Evolutionary conservation across 2,113 vertebrate species (phyloP).

Genomic region (Lepus europaeus): DNA sequence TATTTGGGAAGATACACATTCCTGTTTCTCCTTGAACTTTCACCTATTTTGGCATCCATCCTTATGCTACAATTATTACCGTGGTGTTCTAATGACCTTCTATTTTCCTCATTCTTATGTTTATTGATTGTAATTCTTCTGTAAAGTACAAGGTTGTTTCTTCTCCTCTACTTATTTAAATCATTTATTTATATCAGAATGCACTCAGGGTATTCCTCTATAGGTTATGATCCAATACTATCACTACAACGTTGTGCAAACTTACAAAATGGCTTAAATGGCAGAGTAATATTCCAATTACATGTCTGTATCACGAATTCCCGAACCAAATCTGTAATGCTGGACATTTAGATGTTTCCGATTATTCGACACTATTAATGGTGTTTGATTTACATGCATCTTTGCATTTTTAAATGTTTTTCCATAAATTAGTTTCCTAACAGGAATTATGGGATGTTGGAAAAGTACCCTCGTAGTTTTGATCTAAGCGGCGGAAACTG

Average conservation of each 20-base stretch:
- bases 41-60: not conserved
- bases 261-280: conserved; percentile 24
- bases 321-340: not conserved
- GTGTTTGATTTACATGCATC: not conserved
- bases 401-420: conserved; percentile 41
- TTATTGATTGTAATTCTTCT: conserved; percentile 46
- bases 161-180: not conserved
- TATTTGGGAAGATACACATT: not conserved
- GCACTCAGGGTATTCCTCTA: not conserved
- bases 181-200: conserved; percentile 1
- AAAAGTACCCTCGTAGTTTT: conserved; percentile 18
- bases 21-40: conserved; percentile 26
- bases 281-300: conserved; percentile 6
- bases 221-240: not conserved
- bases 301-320: not conserved
- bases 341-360: not conserved
- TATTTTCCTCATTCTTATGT: not conserved
- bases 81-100: not conserved
- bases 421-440: conserved; percentile 47
- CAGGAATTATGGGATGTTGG: not conserved
- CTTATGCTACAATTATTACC: conserved; percentile 22
- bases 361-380: conserved; percentile 13
- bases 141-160: not conserved
- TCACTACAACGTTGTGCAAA: conserved; percentile 1
- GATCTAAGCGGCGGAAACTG: not conserved